phyloP scores from a whole-genome alignment of 2,797 vertebrate genomes.

The Ctenochaetus hawaiiensis region DNA sequence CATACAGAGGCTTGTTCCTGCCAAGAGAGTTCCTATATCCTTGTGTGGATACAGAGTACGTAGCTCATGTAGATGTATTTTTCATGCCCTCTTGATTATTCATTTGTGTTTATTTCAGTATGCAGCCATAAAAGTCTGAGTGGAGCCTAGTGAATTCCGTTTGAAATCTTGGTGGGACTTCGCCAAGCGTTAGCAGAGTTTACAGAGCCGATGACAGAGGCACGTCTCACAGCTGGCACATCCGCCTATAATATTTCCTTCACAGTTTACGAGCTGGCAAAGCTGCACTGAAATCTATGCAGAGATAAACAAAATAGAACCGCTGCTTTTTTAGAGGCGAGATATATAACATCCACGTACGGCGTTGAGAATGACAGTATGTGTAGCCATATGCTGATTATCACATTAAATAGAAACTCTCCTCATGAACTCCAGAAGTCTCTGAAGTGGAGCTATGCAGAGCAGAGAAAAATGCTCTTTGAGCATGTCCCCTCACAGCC shows the following conservation, averaged over 20 bases:
- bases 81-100: constrained; percentile 66
- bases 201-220: constrained; percentile 44
- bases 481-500: constrained; percentile 48
- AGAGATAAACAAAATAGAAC: constrained; percentile 42
- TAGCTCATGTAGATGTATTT: constrained; percentile 47
- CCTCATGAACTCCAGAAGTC: constrained; percentile 48
- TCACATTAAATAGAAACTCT: constrained; percentile 50
- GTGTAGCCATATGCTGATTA: constrained; percentile 41
- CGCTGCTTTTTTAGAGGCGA: constrained; percentile 27
- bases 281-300: constrained; percentile 37
- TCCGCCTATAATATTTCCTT: constrained; percentile 50
- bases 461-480: constrained; percentile 56
- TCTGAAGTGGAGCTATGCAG: constrained; percentile 57
- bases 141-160: constrained; percentile 49
- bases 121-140: constrained; percentile 42
- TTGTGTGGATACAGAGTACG: constrained; percentile 38
- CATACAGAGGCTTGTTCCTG: neutral
- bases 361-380: constrained; percentile 15
- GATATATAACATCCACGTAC: constrained; percentile 26
- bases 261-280: constrained; percentile 55
- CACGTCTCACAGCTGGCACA: constrained; percentile 35
- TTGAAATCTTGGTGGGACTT: constrained; percentile 51
- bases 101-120: constrained; percentile 63
- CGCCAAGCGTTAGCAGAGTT: constrained; percentile 52
- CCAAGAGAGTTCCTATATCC: constrained; percentile 15